Evolutionary conservation across 2,113 vertebrate species (phyloP).

Genomic region (Carassius carassius): DNA sequence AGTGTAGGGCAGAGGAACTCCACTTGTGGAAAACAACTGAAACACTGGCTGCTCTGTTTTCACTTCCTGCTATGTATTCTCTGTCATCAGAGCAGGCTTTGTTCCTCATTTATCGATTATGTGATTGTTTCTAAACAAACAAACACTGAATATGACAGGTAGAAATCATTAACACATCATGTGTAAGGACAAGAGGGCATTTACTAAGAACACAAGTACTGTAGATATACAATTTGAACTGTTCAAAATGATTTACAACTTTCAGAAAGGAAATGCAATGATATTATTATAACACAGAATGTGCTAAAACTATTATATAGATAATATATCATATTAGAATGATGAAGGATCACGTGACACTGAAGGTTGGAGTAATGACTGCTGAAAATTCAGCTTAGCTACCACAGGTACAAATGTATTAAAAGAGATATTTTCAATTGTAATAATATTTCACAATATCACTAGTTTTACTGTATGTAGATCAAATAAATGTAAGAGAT

Average conservation of each 20-base stretch:
- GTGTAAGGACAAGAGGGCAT: not conserved
- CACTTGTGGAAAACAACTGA: not conserved
- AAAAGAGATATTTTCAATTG: too few species aligned
- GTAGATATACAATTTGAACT: not conserved
- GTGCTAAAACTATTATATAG: too few species aligned
- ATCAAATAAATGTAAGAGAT: too few species aligned
- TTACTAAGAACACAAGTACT: too few species aligned
- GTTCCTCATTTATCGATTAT: constrained; percentile 10
- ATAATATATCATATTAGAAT: too few species aligned
- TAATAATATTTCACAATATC: too few species aligned
- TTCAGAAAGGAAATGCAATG: not conserved
- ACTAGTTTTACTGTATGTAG: too few species aligned
- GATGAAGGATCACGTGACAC: too few species aligned
- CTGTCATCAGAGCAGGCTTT: constrained; percentile 2
- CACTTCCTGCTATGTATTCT: constrained; percentile 11
- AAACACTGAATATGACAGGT: not conserved
- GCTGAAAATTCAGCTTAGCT: too few species aligned
- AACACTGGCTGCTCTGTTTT: constrained; percentile 40
- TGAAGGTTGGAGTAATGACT: too few species aligned
- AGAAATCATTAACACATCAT: constrained; percentile 7
- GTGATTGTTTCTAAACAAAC: not conserved
- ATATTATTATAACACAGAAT: not conserved
- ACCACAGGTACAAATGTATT: too few species aligned
- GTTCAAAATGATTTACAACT: not conserved
- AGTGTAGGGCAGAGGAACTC: not conserved